Base-by-base conservation (phyloP, 92 coral and sea anemone species). In the Hydrozoanthus gracilis region DNA sequence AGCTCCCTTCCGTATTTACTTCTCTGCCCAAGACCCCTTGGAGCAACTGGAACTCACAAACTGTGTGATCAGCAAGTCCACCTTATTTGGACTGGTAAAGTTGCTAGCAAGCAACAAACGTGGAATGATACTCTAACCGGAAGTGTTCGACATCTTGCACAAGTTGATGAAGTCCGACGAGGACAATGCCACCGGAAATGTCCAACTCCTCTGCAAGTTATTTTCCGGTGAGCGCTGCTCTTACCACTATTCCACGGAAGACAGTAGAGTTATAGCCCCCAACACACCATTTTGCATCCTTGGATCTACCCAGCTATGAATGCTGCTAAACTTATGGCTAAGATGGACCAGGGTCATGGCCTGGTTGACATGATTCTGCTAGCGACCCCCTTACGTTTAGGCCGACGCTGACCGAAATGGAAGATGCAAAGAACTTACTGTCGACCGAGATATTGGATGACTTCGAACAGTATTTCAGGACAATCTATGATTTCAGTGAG, bases 341-440 rank as follows among this genome's bases (percentile, higher is more conserved):
- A 77, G 45, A 89, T 89, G 94, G 90, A 85, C 83, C 92, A 91
- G 12, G 87, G 89, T 5, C 94, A 88, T 73, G 89, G 88, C 52
- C 82, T 85, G 27, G 79, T n/a, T n/a, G n/a, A n/a, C n/a, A n/a
- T n/a, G n/a, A n/a, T n/a, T n/a, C n/a, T n/a, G n/a, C n/a, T n/a
- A 55, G 92, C 13, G 61, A 71, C 18, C 92, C 92, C 10, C 77
- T 91, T 35, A 86, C 89, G 14, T 79, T 65, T 7, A 4, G 89
- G 14, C 91, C 89, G n/a, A n/a, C n/a, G n/a, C n/a, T n/a, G n/a
- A n/a, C n/a, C 12, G 71, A 89, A 77, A 89, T 89, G 85, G 89
- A 89, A 15, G 18, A 0, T 8, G 92, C 89, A 2, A 50, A 51
- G 27, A 56, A 71, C 12, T 45, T 15, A 4, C 67, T 89, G 44